Evolutionary conservation across 2,888 invertebrate genomes (phyloP).

Genomic region (Ptilodon capucinus): DNA sequence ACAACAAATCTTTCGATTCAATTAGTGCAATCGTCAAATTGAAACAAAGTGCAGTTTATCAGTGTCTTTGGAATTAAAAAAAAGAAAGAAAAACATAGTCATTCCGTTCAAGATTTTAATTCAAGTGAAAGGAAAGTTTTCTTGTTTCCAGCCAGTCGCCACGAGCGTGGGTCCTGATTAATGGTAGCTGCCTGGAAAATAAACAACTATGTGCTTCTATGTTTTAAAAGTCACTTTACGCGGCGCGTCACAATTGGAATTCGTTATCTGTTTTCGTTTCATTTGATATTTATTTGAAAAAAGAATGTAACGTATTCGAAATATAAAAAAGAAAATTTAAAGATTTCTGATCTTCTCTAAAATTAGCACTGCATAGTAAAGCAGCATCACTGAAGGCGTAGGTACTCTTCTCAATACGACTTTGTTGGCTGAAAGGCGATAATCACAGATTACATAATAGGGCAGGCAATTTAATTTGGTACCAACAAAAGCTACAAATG

Average conservation of each 20-base stretch:
- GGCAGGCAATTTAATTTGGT: too few relatives aligned
- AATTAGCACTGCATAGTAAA: too few relatives aligned
- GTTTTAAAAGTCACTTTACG: neutral
- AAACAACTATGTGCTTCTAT: slow-evolving; percentile 22
- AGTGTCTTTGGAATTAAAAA: slow-evolving; percentile 33
- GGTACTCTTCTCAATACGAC: too few relatives aligned
- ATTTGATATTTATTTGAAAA: neutral
- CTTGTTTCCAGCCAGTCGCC: slow-evolving; percentile 55
- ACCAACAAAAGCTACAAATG: too few relatives aligned
- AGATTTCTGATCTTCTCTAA: too few relatives aligned
- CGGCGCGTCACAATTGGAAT: neutral
- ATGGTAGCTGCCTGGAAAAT: slow-evolving; percentile 40
- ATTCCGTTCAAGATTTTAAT: slow-evolving; percentile 60
- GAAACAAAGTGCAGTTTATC: slow-evolving; percentile 50
- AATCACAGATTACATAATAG: too few relatives aligned
- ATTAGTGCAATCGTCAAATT: slow-evolving; percentile 37
- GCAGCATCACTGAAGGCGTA: neutral
- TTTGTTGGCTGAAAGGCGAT: too few relatives aligned
- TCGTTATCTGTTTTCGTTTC: neutral
- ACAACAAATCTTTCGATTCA: slow-evolving; percentile 13
- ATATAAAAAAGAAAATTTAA: too few relatives aligned
- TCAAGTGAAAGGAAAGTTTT: slow-evolving; percentile 64
- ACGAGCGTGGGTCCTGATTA: slow-evolving; percentile 50
- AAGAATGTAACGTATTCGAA: neutral
- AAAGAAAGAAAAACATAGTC: slow-evolving; percentile 43